Base-by-base conservation (phyloP, 2,797 vertebrate species). In the Fratercula arctica region DNA sequence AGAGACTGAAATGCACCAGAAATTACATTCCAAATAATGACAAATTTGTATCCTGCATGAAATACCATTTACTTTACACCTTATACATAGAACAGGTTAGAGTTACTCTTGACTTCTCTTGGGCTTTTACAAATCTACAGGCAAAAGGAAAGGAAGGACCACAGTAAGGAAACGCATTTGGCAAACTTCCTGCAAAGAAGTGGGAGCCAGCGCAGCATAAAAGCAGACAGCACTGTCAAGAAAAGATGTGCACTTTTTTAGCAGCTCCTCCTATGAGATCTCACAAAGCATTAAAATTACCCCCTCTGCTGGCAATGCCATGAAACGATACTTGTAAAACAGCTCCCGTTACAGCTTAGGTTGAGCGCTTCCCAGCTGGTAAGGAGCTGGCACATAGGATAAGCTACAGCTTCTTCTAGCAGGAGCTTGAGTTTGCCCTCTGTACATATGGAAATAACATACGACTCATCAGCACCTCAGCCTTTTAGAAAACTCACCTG, bases 301-400 rank as follows among this genome's bases (percentile, higher is more conserved):
- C 51, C 94, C 89, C 94, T 94, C 97, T 77, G 76, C 77, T 80
- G 96, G 95, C 39, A 72, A 43, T 3, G 9, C 28, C 4, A 1
- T 4, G 48, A 20, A 56, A 59, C 3, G 19, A 10, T 24, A 19
- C 10, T 5, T 23, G 37, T 45, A 16, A 20, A 59, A 51, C 1
- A 6, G 21, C 33, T 43, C 53, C 63, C 0, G 2, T 11, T 3
- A 21, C 0, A 25, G 12, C 35, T 14, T 2, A 0, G 2, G 3
- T 18, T 37, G 16, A 39, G 31, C 5, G 67, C 26, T 29, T 9
- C 68, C 76, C 37, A 20, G 50, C 23, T 9, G 31, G 23, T 8
- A 59, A 51, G 45, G 29, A 45, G 23, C 15, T 3, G 31, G 24
- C 48, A 51, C 41, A 59, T 28, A 7, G 7, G 12, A 13, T 2